Conservation (phyloP, 2,113 vertebrate genomes). For the Ictalurus furcatus region DNA sequence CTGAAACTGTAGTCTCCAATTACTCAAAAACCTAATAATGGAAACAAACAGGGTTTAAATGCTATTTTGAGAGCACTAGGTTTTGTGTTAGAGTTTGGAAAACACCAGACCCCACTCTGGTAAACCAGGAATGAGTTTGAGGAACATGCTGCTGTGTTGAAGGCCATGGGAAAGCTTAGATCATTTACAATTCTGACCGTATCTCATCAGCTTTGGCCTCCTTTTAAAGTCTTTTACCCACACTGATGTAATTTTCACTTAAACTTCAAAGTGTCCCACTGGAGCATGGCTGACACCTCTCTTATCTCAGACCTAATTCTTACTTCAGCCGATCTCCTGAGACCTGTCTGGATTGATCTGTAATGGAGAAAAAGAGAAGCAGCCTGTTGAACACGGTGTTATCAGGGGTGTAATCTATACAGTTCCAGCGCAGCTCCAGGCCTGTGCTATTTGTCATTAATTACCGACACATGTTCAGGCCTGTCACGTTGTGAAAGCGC, state of each 20-base stretch:
- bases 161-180: background rate
- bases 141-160: background rate
- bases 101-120: background rate
- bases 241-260: background rate
- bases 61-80: background rate
- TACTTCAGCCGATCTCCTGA: background rate
- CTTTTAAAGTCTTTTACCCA: background rate
- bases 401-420: conserved; percentile 49
- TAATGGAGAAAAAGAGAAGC: conserved; percentile 19
- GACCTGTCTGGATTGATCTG: background rate
- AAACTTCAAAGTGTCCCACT: conserved; percentile 1
- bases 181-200: background rate
- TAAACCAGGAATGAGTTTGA: background rate
- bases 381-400: conserved; percentile 56
- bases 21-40: background rate
- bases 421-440: conserved; percentile 48
- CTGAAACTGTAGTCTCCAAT: background rate
- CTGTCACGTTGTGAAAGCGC: background rate
- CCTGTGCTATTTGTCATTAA: conserved; percentile 62
- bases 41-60: background rate
- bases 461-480: conserved; percentile 58
- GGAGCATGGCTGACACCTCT: conserved; percentile 21
- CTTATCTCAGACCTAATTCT: conserved; percentile 5
- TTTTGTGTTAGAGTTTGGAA: background rate
- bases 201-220: background rate